Conservation (phyloP, 1,140 invertebrate genomes). For the Proctacanthus coquilletti region DNA sequence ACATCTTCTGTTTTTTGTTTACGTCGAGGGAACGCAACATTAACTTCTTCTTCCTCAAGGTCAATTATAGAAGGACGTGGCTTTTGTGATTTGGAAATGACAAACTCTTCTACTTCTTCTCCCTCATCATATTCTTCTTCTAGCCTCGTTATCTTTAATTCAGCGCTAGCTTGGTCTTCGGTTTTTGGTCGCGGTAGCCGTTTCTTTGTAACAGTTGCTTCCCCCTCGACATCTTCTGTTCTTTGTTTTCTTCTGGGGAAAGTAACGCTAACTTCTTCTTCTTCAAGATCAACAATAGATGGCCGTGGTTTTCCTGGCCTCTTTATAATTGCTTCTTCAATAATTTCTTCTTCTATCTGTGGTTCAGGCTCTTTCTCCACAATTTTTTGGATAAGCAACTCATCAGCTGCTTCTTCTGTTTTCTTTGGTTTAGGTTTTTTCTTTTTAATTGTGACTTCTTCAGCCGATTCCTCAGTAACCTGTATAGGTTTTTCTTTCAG, state of each 20-base stretch:
- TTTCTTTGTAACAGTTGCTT: slow-evolving; percentile 24
- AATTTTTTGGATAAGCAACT: slow-evolving; percentile 31
- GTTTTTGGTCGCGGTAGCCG: slow-evolving; percentile 29
- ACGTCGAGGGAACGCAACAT: slow-evolving; percentile 29
- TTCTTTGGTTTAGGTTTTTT: slow-evolving; percentile 23
- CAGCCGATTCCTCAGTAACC: slow-evolving; percentile 7
- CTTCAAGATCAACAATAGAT: slow-evolving; percentile 10
- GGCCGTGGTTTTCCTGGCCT: too few relatives aligned
- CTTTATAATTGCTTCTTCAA: slow-evolving; percentile 21
- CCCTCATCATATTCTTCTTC: slow-evolving; percentile 11
- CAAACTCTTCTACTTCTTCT: slow-evolving; percentile 37
- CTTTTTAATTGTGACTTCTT: slow-evolving; percentile 27
- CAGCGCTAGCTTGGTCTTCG: slow-evolving; percentile 15
- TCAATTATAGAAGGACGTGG: slow-evolving; percentile 23
- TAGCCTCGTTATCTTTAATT: slow-evolving; percentile 9
- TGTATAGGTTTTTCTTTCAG: slow-evolving; percentile 1
- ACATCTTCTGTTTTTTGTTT: slow-evolving; percentile 23
- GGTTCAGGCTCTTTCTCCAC: slow-evolving; percentile 29
- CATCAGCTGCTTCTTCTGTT: slow-evolving; percentile 30
- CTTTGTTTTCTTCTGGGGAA: slow-evolving; percentile 31
- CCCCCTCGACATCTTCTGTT: slow-evolving; percentile 32
- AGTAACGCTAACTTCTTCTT: slow-evolving; percentile 11
- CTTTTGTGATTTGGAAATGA: slow-evolving; percentile 32
- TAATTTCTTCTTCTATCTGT: slow-evolving; percentile 26
- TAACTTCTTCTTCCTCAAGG: slow-evolving; percentile 24